Base-by-base conservation (phyloP, 1,140 invertebrate species). In the Hormaphis cornu region DNA sequence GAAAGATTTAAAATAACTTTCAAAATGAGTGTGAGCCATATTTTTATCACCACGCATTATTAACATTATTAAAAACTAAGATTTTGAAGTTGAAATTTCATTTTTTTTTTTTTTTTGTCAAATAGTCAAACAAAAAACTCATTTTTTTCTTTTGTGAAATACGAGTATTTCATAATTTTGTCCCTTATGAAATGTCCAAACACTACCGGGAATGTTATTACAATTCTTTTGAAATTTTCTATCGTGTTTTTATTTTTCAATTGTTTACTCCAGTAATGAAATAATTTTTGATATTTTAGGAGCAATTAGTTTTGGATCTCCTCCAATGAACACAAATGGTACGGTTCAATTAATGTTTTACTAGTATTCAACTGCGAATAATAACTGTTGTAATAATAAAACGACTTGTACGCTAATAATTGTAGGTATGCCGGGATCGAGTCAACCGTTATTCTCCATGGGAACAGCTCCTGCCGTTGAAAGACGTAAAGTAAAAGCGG, bases 401-500 rank as follows among this genome's bases (percentile, higher is more conserved):
- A n/a, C n/a, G n/a, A n/a, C n/a, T n/a, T n/a, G n/a, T n/a, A n/a
- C n/a, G n/a, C n/a, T n/a, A n/a, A n/a, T n/a, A 20, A 30, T 42
- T 7, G n/a, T 3, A 63, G 58, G 3, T 44, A 46, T 61, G 37
- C 24, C 37, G 9, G 58, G 58, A 63, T 63, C 58, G 20, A 46
- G 58, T 46, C 58, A 63, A 28, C n/a, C 58, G 2, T 46, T 63
- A 63, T 63, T 63, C 1, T 44, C 37, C 1, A 63, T 63, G 24
- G 58, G 58, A 20, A 30, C 58, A 46, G 40, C 58, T 30, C 58
- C 58, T 18, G 40, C 58, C 7, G 58, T 7, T 14, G 40, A 63
- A 20, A 63, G 58, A 30, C 37, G 58, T 20, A 63, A 63, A 46
- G 58, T 24, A 18, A 63, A 63, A 63, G 58, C 58, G 28, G 58